Evolutionary conservation across 2,888 invertebrate species (phyloP).

Genomic region (Polydrusus tereticollis): DNA sequence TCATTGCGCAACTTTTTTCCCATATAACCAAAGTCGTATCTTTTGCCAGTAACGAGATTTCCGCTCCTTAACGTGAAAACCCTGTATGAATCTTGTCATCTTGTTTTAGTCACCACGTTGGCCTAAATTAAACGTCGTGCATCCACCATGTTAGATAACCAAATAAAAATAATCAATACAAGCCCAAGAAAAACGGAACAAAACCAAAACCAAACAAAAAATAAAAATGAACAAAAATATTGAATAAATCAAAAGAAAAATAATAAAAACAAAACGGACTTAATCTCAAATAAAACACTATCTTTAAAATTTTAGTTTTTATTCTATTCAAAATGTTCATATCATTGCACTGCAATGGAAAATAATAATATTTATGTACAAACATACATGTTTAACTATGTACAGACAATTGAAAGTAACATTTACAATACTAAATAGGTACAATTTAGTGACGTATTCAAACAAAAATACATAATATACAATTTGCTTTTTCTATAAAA

Average conservation of each 20-base stretch:
- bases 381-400: slow-evolving; percentile 65
- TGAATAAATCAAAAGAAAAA: slow-evolving; percentile 47
- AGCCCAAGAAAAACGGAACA: slow-evolving; percentile 7
- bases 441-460: background rate
- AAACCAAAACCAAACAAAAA: slow-evolving; percentile 30
- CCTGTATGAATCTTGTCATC: no score
- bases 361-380: slow-evolving; percentile 68
- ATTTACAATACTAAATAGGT: slow-evolving; percentile 41
- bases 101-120: no score
- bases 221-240: slow-evolving; percentile 20
- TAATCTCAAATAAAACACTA: slow-evolving; percentile 47
- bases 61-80: no score
- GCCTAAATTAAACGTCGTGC: no score
- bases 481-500: no score
- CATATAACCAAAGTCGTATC: no score
- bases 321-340: slow-evolving; percentile 68
- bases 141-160: no score
- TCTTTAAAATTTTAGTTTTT: slow-evolving; percentile 59
- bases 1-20: no score
- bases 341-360: slow-evolving; percentile 65
- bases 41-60: no score
- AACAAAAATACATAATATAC: no score
- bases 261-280: slow-evolving; percentile 41
- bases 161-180: background rate
- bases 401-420: slow-evolving; percentile 39